Evolutionary conservation across 2,797 vertebrate genomes (phyloP).

Genomic region (Leuciscus waleckii): DNA sequence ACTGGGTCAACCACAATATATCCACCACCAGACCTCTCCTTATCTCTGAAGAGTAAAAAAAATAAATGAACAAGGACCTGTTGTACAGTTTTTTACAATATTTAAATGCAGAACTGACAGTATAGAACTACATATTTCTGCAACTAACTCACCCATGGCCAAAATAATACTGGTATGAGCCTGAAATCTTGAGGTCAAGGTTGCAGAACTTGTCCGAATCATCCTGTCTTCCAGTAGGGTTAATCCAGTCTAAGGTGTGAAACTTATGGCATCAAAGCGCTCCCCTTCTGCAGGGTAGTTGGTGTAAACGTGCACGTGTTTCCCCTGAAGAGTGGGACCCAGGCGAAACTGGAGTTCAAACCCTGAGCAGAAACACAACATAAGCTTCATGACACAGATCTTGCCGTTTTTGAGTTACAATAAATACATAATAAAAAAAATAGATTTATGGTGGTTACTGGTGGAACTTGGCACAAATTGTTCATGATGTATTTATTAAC

Average conservation of each 20-base stretch:
- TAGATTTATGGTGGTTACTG: background rate
- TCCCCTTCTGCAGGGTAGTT: slow-evolving; percentile 90
- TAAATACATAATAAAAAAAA: background rate
- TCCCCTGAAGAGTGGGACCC: slow-evolving; percentile 94
- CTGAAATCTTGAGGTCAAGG: slow-evolving; percentile 86
- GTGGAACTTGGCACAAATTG: background rate
- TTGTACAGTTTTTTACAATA: background rate
- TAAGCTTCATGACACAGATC: background rate
- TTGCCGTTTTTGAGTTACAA: background rate
- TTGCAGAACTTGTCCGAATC: slow-evolving; percentile 95
- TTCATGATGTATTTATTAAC: background rate
- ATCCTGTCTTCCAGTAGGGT: slow-evolving; percentile 88
- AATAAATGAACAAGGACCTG: background rate
- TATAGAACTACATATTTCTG: background rate
- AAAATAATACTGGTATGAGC: slow-evolving; percentile 94
- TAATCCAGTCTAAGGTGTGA: slow-evolving; percentile 83
- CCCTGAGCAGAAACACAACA: slow-evolving; percentile 74
- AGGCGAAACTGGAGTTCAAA: slow-evolving; percentile 95
- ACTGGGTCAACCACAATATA: slow-evolving; percentile 94
- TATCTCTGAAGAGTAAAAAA: slow-evolving; percentile 71
- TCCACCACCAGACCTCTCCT: slow-evolving; percentile 85
- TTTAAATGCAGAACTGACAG: background rate
- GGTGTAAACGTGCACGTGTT: slow-evolving; percentile 83
- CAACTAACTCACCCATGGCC: slow-evolving; percentile 82
- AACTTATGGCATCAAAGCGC: slow-evolving; percentile 82